A percentile compares a stretch with the other conserved stretches of the same genome.
Conservation (phyloP, 2,113 vertebrate genomes). For the Marmota flaviventris region DNA sequence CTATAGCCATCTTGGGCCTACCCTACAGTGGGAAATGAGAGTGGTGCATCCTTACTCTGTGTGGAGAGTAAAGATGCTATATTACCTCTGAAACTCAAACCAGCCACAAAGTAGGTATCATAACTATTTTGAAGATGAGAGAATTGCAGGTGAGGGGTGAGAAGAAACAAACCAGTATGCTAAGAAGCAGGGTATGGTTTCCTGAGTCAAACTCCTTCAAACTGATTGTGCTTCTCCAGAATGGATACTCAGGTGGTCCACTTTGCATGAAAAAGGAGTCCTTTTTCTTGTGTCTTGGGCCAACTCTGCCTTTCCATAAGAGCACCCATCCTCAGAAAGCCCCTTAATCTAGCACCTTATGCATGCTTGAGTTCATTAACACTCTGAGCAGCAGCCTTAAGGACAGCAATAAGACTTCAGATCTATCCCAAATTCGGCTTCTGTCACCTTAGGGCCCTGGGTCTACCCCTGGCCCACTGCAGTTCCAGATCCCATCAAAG, state of each 20-base stretch:
- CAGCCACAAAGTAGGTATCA: neutral
- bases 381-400: neutral
- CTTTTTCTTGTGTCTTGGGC: neutral
- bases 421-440: accelerated
- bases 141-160: neutral
- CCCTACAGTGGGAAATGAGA: neutral
- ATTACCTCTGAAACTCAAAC: neutral
- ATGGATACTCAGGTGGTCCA: neutral
- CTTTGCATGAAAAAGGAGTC: neutral
- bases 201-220: neutral
- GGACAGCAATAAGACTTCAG: neutral
- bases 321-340: neutral
- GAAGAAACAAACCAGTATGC: neutral
- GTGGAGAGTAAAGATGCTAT: neutral
- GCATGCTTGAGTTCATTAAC: too few species aligned
- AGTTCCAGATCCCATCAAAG: neutral
- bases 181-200: neutral
- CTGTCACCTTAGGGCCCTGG: accelerated
- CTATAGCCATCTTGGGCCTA: too few species aligned
- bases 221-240: neutral
- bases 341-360: neutral
- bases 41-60: neutral
- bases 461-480: accelerated
- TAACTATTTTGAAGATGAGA: neutral
- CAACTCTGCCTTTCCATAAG: neutral